Conservation (phyloP, 64 coral and sea anemone genomes). For the Stichodactyla helianthus region DNA sequence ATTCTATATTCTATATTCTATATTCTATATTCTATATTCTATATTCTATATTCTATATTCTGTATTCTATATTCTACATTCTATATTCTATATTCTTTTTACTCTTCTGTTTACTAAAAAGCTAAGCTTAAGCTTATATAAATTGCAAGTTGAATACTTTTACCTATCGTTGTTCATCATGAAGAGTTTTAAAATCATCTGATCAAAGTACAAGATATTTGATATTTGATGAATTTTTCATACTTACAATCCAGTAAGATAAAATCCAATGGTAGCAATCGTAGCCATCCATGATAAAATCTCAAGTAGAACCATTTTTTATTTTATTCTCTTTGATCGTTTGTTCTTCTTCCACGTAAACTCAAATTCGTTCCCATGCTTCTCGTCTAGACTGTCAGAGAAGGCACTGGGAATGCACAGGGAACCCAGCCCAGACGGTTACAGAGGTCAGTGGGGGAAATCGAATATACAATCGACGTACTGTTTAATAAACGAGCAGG, state of each 20-base stretch:
- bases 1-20: no score
- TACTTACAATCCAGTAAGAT: slow-evolving; percentile 20
- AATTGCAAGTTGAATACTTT: no score
- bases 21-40: no score
- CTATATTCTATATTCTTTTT: no score
- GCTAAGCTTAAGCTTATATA: neutral
- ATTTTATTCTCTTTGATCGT: neutral
- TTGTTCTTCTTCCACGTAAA: neutral
- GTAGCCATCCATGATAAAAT: slow-evolving; percentile 23
- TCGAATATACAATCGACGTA: no score
- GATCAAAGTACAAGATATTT: neutral
- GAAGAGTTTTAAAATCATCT: no score
- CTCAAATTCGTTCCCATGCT: neutral
- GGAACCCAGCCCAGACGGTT: neutral
- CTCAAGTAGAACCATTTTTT: neutral
- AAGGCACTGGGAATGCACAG: neutral
- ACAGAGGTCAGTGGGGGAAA: no score
- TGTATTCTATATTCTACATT: no score
- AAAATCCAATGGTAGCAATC: slow-evolving; percentile 2
- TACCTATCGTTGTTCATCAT: no score
- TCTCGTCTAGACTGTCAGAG: neutral
- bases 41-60: no score
- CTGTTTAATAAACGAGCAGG: no score
- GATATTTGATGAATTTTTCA: neutral
- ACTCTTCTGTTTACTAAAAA: no score